phyloP scores from a whole-genome alignment of 1,140 invertebrate species.

The Scaptomyza pallida region DNA sequence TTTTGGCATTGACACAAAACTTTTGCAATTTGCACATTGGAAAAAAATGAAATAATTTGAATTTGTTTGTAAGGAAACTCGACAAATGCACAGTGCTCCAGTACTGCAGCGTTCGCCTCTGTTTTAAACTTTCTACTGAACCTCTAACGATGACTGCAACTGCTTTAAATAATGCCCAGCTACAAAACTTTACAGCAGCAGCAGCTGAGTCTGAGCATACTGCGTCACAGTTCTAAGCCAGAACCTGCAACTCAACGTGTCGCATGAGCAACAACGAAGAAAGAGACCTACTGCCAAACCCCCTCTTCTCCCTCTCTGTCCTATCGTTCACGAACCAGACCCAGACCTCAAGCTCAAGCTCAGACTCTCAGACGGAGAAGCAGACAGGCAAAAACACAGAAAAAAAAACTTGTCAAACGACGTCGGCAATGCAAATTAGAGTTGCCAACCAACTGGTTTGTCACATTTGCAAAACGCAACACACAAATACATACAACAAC shows the following conservation, averaged over 20 bases:
- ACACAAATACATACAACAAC: too few species aligned
- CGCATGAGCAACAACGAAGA: conserved; percentile 43
- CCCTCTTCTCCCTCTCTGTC: too few species aligned
- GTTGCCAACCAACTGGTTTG: conserved; percentile 72
- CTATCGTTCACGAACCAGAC: conserved; percentile 42
- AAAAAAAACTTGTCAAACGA: conserved; percentile 45
- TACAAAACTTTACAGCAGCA: conserved; percentile 18
- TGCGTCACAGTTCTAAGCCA: conserved; percentile 44
- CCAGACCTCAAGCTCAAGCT: conserved; percentile 3
- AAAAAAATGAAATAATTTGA: conserved; percentile 38
- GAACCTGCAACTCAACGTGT: conserved; percentile 34
- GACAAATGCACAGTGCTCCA: conserved; percentile 21
- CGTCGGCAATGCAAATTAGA: conserved; percentile 74
- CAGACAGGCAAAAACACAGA: conserved; percentile 22
- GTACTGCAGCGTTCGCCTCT: conserved; percentile 47
- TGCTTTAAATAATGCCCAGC: conserved; percentile 61
- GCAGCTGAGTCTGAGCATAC: conserved; percentile 31
- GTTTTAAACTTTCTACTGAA: conserved; percentile 72
- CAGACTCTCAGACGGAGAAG: conserved; percentile 11
- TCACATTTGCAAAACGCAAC: conserved; percentile 49
- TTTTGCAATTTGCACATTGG: conserved; percentile 73
- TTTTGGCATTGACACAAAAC: conserved; percentile 83
- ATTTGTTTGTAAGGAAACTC: conserved; percentile 11
- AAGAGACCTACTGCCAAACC: too few species aligned
- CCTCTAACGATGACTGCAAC: conserved; percentile 52